Percentiles rank a stretch among this genome's conserved stretches.
These are phyloP conservation scores for Vanessa atalanta DNA, from an alignment of 1,140 invertebrate species.

Conservation along the genomic window DNA sequence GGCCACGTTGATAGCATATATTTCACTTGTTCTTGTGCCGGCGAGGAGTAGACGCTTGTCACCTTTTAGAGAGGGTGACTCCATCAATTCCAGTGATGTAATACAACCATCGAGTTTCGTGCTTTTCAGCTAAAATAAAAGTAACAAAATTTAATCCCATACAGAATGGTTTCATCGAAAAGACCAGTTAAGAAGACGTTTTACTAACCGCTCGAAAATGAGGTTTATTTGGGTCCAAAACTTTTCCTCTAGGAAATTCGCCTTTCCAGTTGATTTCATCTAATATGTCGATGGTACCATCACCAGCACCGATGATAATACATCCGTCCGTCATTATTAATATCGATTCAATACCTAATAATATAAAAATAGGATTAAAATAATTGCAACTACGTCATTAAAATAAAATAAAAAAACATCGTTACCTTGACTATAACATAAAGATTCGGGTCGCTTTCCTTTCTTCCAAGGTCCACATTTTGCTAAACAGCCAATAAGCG, in stretches of 20 bases:
- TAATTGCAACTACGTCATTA: background rate
- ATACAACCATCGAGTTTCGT: slow-evolving; percentile 83
- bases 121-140: slow-evolving; percentile 79
- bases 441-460: slow-evolving; percentile 64
- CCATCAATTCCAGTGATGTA: slow-evolving; percentile 84
- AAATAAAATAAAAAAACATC: background rate
- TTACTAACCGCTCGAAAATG: slow-evolving; percentile 82
- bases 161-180: background rate
- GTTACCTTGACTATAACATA: slow-evolving; percentile 75
- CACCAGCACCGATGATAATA: slow-evolving; percentile 90
- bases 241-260: slow-evolving; percentile 75
- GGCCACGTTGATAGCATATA: slow-evolving; percentile 88
- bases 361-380: background rate
- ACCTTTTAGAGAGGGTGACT: slow-evolving; percentile 49
- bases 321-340: slow-evolving; percentile 82
- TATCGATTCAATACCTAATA: slow-evolving; percentile 64
- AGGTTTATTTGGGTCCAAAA: slow-evolving; percentile 78
- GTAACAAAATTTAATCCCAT: background rate
- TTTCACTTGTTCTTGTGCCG: slow-evolving; percentile 90
- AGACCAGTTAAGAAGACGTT: background rate
- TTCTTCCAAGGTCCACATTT: slow-evolving; percentile 80
- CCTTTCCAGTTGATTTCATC: slow-evolving; percentile 81
- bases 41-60: slow-evolving; percentile 82
- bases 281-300: slow-evolving; percentile 89
- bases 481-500: slow-evolving; percentile 86